Percentiles rank a stretch among this genome's conserved stretches.
Conservation (phyloP, 2,113 vertebrate species). For the Platysteira castanea region DNA sequence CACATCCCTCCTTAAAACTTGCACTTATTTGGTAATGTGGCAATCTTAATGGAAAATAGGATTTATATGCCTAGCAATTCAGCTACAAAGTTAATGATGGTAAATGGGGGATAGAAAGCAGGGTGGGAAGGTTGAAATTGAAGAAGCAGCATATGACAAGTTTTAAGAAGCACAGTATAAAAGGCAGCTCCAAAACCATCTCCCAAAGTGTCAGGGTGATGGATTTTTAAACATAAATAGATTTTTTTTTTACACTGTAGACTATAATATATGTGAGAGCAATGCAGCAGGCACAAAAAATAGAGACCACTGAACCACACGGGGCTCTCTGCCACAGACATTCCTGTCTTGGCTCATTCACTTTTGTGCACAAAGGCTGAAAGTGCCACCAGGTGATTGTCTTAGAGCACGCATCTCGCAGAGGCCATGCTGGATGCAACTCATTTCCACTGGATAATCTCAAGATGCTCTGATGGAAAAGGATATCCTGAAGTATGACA, state of each 20-base stretch:
- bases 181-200: neutral
- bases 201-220: slow-evolving; percentile 1
- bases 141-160: neutral
- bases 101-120: neutral
- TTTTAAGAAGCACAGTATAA: neutral
- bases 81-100: neutral
- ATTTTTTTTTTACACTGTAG: neutral
- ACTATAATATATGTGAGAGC: neutral
- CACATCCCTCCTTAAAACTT: neutral
- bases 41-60: slow-evolving; percentile 37
- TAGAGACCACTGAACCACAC: neutral
- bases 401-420: neutral
- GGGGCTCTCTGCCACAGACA: neutral
- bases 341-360: neutral
- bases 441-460: neutral
- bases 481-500: neutral
- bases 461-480: neutral
- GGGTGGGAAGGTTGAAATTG: neutral
- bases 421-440: neutral
- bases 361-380: neutral
- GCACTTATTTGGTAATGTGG: slow-evolving; percentile 32
- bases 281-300: neutral
- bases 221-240: neutral
- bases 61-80: neutral
- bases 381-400: neutral